Evolutionary conservation across 2,888 invertebrate species (phyloP).

Genomic region (Sicus ferrugineus): DNA sequence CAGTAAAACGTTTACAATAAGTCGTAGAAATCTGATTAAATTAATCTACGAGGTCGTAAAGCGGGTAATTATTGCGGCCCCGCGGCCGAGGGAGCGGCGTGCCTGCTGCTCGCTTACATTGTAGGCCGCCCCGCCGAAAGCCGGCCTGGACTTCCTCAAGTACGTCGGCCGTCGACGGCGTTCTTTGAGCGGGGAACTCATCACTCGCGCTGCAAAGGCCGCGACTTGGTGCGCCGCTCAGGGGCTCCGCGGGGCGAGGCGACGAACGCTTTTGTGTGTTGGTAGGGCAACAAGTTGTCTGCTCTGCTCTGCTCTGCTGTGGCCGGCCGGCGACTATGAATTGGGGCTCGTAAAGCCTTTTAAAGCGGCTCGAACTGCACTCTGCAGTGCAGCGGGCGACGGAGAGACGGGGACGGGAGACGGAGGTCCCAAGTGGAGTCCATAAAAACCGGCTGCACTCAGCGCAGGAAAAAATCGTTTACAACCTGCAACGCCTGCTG

Average conservation of each 20-base stretch:
- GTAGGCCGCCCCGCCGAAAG: too few relatives aligned
- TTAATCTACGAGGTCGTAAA: conserved; percentile 6
- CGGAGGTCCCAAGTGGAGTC: too few relatives aligned
- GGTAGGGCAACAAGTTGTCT: conserved; percentile 1
- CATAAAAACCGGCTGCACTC: neutral
- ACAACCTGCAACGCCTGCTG: conserved; percentile 9
- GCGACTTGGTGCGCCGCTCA: too few relatives aligned
- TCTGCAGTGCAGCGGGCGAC: neutral
- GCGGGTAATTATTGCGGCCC: neutral
- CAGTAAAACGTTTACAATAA: conserved; percentile 1
- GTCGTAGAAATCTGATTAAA: conserved; percentile 6
- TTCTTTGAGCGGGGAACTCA: neutral
- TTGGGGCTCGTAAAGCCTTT: neutral
- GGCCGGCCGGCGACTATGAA: neutral
- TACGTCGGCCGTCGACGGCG: too few relatives aligned
- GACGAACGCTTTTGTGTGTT: neutral
- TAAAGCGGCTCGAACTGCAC: neutral
- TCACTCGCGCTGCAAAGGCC: neutral
- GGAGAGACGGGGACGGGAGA: conserved; percentile 40
- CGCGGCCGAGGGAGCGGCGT: neutral
- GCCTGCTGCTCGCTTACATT: neutral
- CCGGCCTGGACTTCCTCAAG: too few relatives aligned
- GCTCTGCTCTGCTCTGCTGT: too few relatives aligned
- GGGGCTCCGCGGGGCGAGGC: neutral
- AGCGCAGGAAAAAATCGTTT: neutral